Percentiles rank a stretch among this genome's conserved stretches.
Evolutionary conservation across 2,888 invertebrate genomes (phyloP).

Genomic region (Microctonus hyperodae): DNA sequence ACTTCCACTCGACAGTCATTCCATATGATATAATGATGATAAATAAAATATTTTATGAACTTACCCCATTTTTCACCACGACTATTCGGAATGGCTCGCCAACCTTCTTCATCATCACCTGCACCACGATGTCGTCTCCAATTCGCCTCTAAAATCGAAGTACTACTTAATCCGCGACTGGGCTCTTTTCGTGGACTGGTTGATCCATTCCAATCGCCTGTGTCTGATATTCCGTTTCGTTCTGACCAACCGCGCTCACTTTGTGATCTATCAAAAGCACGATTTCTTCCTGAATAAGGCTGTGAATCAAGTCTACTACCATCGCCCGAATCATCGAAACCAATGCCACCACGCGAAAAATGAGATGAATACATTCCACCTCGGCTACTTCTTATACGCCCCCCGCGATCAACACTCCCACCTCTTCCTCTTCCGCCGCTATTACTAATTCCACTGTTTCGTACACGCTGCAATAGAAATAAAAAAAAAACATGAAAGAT

Average conservation of each 20-base stretch:
- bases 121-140: conserved; percentile 66
- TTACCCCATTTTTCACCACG: conserved; percentile 68
- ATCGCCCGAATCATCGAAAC: conserved; percentile 63
- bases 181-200: conserved; percentile 69
- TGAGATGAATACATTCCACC: conserved; percentile 61
- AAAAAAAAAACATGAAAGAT: not conserved
- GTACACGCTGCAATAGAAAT: conserved; percentile 66
- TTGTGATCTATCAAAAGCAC: conserved; percentile 61
- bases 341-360: conserved; percentile 62
- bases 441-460: conserved; percentile 68
- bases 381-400: conserved; percentile 59
- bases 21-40: not conserved
- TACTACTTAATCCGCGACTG: conserved; percentile 60
- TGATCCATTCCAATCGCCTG: conserved; percentile 66
- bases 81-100: conserved; percentile 63
- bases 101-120: conserved; percentile 66
- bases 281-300: conserved; percentile 56
- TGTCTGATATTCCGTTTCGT: conserved; percentile 65
- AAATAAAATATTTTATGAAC: conserved; percentile 31
- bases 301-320: conserved; percentile 57
- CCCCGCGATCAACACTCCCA: conserved; percentile 62
- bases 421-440: conserved; percentile 57
- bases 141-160: conserved; percentile 61
- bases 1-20: too few relatives aligned
- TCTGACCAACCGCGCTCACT: conserved; percentile 67